Conservation (phyloP, 1,140 invertebrate species). For the Drosophila tsacasi region DNA sequence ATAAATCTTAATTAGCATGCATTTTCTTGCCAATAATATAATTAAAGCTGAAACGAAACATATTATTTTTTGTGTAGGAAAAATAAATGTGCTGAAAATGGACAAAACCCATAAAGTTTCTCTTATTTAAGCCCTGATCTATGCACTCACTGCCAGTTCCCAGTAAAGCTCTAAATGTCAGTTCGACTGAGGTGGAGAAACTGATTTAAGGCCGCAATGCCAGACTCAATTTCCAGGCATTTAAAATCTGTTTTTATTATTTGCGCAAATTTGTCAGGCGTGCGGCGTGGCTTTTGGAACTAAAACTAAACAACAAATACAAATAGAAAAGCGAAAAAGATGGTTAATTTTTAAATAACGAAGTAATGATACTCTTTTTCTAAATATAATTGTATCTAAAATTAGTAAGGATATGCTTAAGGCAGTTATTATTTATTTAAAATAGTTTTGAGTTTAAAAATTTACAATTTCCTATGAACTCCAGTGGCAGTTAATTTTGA, state of each 20-base stretch:
- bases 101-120: slow-evolving; percentile 44
- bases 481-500: not conserved
- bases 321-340: not conserved
- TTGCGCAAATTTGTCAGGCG: slow-evolving; percentile 59
- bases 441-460: not conserved
- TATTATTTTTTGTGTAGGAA: slow-evolving; percentile 17
- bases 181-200: slow-evolving; percentile 30
- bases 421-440: not conserved
- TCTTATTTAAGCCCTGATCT: slow-evolving; percentile 29
- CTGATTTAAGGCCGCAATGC: slow-evolving; percentile 54
- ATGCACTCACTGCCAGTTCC: slow-evolving; percentile 9
- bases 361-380: not conserved
- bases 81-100: slow-evolving; percentile 19
- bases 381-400: not conserved
- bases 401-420: not conserved
- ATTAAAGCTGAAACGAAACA: slow-evolving; percentile 17
- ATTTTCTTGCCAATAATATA: slow-evolving; percentile 9
- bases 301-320: slow-evolving; percentile 19
- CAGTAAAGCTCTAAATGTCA: slow-evolving; percentile 56
- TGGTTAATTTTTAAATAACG: not conserved
- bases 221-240: slow-evolving; percentile 56
- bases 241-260: slow-evolving; percentile 63
- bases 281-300: slow-evolving; percentile 33
- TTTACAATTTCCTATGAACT: not conserved
- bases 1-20: not conserved